These are phyloP conservation scores for Urophycis tenuis DNA, from an alignment of 2,797 vertebrate genomes.

Conservation along the genomic window DNA sequence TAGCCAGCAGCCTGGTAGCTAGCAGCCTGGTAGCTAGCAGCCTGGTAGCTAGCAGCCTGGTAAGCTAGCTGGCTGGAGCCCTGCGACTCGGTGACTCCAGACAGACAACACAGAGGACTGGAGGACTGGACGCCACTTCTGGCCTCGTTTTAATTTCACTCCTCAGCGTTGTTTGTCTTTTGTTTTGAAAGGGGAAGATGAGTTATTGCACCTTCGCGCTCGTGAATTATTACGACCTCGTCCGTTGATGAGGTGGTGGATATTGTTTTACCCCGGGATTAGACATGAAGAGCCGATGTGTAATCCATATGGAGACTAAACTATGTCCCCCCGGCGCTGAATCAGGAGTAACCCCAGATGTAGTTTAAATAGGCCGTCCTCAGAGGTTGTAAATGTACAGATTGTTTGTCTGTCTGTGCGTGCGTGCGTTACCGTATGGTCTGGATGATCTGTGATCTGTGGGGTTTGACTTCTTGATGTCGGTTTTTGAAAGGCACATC, in stretches of 20 bases:
- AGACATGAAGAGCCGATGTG: conserved; percentile 8
- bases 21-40: no score
- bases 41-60: background rate
- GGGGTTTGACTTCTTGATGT: no score
- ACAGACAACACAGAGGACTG: background rate
- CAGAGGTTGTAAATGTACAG: background rate
- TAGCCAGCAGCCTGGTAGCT: no score
- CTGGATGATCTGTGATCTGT: no score
- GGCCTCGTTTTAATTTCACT: background rate
- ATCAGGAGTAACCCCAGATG: background rate
- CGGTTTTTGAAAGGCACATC: no score
- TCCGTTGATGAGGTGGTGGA: conserved; percentile 16
- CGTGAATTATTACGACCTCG: conserved; percentile 2
- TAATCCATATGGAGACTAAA: conserved; percentile 11
- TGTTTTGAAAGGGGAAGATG: conserved; percentile 9
- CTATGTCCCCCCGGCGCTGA: background rate
- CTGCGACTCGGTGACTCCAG: background rate
- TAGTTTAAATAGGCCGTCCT: background rate
- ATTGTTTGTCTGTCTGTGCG: no score
- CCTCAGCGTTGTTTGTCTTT: background rate
- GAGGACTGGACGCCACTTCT: background rate
- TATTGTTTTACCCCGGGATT: conserved; percentile 17
- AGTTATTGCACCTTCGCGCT: background rate
- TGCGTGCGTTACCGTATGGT: no score
- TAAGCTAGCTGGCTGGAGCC: background rate